Base-by-base conservation (phyloP, 2,113 vertebrate species). In the Podilymbus podiceps region DNA sequence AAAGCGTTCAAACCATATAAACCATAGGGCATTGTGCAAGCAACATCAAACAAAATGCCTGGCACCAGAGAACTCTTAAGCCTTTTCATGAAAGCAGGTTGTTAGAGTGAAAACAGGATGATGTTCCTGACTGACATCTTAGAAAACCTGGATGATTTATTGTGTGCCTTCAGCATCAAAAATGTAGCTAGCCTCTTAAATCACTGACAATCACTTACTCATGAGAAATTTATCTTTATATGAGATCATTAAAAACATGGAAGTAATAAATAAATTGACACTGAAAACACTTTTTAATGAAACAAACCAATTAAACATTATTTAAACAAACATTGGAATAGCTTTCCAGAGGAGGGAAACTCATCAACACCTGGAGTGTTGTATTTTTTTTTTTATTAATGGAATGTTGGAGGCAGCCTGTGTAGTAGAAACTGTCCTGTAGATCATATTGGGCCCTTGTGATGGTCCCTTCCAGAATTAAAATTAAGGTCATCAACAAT, bases 41-140 rank as follows among this genome's bases (percentile, higher is more conserved):
- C 80, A 96, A 95, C 94, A 83, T 94, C 93, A 95, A 94, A 96
- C 55, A 74, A 72, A 25, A 5, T 67, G 52, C 30, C 55, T 95
- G 94, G 90, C 88, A 96, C 68, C 63, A 93, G 49, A 59, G 12
- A 83, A 46, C 56, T 78, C 38, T 44, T 89, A 92, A 95, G 62
- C 80, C 21, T 53, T 59, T 88, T 59, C 81, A 84, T 20, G 10
- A 91, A 91, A 90, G 71, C 16, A 73, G 33, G 30, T 30, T 86
- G 33, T 79, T 78, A 46, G 59, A 62, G 19, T 62, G 71, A 89
- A 81, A 95, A 77, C 19, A 84, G 47, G 59, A 49, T 95, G 68
- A 42, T 73, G 49, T 42, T 80, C 38, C 30, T 81, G 53, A 73
- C 56, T 89, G 80, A 76, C 78, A 75, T n/a, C 24, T 93, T 66